Conservation (phyloP, 2,888 invertebrate genomes). For the Phragmatobia fuliginosa region DNA sequence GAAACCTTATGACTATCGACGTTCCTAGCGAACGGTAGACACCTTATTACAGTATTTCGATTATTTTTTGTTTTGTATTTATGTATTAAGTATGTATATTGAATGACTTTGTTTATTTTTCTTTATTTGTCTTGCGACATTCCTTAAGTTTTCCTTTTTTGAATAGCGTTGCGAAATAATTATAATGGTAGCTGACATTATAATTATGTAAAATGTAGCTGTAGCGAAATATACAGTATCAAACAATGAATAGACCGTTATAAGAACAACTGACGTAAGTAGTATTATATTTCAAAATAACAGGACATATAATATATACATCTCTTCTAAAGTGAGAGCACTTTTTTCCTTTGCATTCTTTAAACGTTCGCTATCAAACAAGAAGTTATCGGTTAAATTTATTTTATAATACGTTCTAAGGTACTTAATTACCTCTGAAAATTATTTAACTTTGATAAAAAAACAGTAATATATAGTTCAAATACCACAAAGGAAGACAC, state of each 20-base stretch:
- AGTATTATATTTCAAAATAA: slow-evolving; percentile 65
- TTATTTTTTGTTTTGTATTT: neutral
- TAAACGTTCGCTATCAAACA: slow-evolving; percentile 51
- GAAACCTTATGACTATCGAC: slow-evolving; percentile 60
- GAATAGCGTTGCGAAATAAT: slow-evolving; percentile 30
- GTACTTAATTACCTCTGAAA: too few relatives aligned
- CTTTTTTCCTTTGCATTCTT: slow-evolving; percentile 53
- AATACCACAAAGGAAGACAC: neutral
- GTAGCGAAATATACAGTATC: slow-evolving; percentile 58
- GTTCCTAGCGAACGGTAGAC: slow-evolving; percentile 28
- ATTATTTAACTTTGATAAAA: neutral
- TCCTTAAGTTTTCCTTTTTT: neutral
- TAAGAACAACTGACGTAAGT: slow-evolving; percentile 61
- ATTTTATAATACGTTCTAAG: too few relatives aligned
- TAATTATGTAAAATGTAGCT: slow-evolving; percentile 50
- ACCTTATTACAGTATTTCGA: slow-evolving; percentile 12
- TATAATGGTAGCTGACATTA: slow-evolving; percentile 30
- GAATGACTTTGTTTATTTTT: neutral
- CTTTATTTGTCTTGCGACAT: slow-evolving; percentile 20
- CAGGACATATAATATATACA: slow-evolving; percentile 62
- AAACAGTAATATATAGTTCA: neutral
- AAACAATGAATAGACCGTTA: slow-evolving; percentile 55
- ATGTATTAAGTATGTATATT: neutral
- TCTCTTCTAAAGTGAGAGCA: slow-evolving; percentile 57
- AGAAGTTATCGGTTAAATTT: slow-evolving; percentile 23